phyloP scores from a whole-genome alignment of 2,113 vertebrate species.

The human (Homo sapiens) region DNA sequence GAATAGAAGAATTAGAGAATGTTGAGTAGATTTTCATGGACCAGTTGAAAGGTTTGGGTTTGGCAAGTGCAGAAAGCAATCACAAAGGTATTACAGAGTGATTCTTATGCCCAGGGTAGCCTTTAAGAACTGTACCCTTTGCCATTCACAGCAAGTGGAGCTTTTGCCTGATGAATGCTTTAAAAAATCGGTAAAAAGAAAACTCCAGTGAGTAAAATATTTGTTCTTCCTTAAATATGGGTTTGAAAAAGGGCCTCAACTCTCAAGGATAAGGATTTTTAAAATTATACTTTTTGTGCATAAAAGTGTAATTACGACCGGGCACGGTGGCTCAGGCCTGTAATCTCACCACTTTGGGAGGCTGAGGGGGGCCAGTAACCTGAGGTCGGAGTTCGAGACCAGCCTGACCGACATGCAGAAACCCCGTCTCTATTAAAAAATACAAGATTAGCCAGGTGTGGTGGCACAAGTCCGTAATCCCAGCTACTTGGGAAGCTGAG shows the following conservation, averaged over 20 bases:
- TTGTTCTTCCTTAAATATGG: not conserved
- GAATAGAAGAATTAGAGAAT: not conserved
- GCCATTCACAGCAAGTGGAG: not conserved
- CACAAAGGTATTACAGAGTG: not conserved
- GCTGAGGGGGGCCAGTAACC: not conserved
- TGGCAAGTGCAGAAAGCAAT: not conserved
- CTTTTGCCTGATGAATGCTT: not conserved
- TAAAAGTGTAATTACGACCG: not conserved
- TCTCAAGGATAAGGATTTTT: conserved; percentile 5
- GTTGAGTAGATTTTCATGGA: not conserved
- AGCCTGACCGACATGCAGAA: not conserved
- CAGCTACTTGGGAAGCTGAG: not conserved
- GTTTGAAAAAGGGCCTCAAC: not conserved
- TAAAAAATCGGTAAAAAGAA: not conserved
- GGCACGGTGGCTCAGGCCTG: not conserved
- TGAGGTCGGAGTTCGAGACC: not conserved
- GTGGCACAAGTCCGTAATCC: not conserved
- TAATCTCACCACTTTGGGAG: not conserved
- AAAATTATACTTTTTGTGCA: no score
- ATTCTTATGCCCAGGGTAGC: not conserved
- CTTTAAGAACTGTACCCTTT: not conserved
- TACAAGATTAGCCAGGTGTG: not conserved
- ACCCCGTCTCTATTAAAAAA: not conserved
- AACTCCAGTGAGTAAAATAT: not conserved
- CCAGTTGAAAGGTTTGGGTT: not conserved